These are phyloP conservation scores for Otolemur garnettii DNA, from an alignment of 2,113 vertebrate genomes.

Conservation along the genomic window DNA sequence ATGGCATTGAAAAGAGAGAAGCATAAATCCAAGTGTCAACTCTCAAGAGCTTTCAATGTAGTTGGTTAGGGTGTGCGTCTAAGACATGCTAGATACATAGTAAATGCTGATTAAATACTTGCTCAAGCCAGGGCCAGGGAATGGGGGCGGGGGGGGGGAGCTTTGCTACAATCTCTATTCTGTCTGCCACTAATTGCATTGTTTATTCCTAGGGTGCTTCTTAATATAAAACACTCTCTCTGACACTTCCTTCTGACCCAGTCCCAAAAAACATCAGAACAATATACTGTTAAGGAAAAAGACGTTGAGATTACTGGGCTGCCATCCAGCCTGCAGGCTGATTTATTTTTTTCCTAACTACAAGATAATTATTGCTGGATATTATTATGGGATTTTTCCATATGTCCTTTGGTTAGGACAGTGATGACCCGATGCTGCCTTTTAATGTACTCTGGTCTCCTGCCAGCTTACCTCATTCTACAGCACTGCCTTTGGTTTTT, in stretches of 20 bases:
- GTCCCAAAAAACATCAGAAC: constrained; percentile 56
- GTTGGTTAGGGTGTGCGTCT: neutral
- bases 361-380: constrained; percentile 68
- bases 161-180: neutral
- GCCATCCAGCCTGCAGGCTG: constrained; percentile 60
- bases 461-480: constrained; percentile 65
- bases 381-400: constrained; percentile 79
- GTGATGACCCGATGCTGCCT: constrained; percentile 10
- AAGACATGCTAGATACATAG: neutral
- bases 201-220: constrained; percentile 54
- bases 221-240: constrained; percentile 62
- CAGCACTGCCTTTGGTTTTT: constrained; percentile 18
- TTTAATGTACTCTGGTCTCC: constrained; percentile 60
- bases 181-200: neutral
- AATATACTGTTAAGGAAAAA: constrained; percentile 63
- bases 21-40: neutral
- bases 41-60: constrained; percentile 20
- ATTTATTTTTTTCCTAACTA: constrained; percentile 79
- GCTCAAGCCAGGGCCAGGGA: constrained; percentile 1
- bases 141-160: neutral
- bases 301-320: constrained; percentile 63
- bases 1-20: neutral
- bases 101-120: constrained; percentile 8
- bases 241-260: constrained; percentile 65
- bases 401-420: constrained; percentile 68